Conservation (phyloP, 2,888 invertebrate genomes). For the Axea sp. region DNA sequence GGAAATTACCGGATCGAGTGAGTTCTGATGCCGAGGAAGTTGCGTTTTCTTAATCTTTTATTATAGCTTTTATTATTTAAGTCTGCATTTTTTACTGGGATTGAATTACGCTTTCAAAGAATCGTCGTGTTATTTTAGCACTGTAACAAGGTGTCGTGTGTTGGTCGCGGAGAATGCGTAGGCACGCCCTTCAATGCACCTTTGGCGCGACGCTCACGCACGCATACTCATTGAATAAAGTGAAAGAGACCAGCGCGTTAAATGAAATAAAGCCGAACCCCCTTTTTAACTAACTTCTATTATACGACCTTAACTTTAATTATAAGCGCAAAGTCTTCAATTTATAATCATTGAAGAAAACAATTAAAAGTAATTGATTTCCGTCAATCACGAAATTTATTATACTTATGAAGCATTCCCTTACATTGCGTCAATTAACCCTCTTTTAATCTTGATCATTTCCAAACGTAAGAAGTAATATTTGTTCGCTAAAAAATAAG, state of each 20-base stretch:
- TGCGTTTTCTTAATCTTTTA: too few species aligned
- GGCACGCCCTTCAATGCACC: constrained; percentile 64
- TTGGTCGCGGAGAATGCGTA: constrained; percentile 55
- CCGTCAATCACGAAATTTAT: too few species aligned
- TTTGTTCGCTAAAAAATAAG: too few species aligned
- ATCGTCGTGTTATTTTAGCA: constrained; percentile 46
- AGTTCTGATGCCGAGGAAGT: too few species aligned
- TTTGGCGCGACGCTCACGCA: constrained; percentile 65
- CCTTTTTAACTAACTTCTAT: constrained; percentile 16
- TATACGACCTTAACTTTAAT: constrained; percentile 16
- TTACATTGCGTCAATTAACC: too few species aligned
- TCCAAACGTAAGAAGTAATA: too few species aligned
- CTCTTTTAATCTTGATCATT: too few species aligned
- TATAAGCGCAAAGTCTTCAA: too few species aligned
- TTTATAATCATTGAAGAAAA: too few species aligned
- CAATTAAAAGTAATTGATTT: too few species aligned
- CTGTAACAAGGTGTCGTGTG: constrained; percentile 49
- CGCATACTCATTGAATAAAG: constrained; percentile 62
- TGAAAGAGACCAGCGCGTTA: constrained; percentile 47
- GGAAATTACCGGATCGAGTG: too few species aligned
- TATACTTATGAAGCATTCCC: too few species aligned
- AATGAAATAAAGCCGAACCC: constrained; percentile 25
- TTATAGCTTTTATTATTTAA: neutral
- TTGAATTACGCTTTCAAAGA: constrained; percentile 44
- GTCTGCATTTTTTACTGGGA: neutral